A percentile compares a stretch with the other conserved stretches of the same genome.
phyloP scores from a whole-genome alignment of 2,797 vertebrate genomes.

The Oophaga sylvatica region DNA sequence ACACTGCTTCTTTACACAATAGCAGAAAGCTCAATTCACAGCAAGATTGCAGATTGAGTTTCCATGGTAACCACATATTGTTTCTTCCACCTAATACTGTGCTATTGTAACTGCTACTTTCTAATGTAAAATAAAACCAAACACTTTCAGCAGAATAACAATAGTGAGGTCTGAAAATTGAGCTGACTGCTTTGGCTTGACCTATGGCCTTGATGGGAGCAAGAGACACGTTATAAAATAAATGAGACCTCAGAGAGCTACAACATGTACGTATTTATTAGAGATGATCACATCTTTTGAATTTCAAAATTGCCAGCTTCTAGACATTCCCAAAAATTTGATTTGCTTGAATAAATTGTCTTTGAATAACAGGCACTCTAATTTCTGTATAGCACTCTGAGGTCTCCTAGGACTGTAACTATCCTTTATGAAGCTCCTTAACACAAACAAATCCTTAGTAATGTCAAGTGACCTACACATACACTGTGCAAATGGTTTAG shows the following conservation, averaged over 20 bases:
- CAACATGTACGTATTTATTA: too few relatives aligned
- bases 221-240: background rate
- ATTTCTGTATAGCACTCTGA: too few relatives aligned
- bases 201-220: background rate
- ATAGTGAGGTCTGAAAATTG: background rate
- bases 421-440: too few relatives aligned
- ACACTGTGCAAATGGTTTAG: too few relatives aligned
- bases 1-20: background rate
- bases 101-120: background rate
- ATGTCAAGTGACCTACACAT: too few relatives aligned
- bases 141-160: slow-evolving; percentile 1
- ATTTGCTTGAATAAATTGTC: too few relatives aligned
- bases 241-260: background rate
- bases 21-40: slow-evolving; percentile 5
- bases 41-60: slow-evolving; percentile 26
- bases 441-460: too few relatives aligned
- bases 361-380: too few relatives aligned
- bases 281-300: too few relatives aligned
- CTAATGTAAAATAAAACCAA: slow-evolving; percentile 9
- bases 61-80: slow-evolving; percentile 31
- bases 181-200: background rate
- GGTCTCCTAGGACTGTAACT: too few relatives aligned
- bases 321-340: too few relatives aligned
- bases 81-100: background rate
- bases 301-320: too few relatives aligned